A percentile compares a stretch with the other conserved stretches of the same genome.
phyloP scores from a whole-genome alignment of 2,888 invertebrate species.

The Merodon equestris region DNA sequence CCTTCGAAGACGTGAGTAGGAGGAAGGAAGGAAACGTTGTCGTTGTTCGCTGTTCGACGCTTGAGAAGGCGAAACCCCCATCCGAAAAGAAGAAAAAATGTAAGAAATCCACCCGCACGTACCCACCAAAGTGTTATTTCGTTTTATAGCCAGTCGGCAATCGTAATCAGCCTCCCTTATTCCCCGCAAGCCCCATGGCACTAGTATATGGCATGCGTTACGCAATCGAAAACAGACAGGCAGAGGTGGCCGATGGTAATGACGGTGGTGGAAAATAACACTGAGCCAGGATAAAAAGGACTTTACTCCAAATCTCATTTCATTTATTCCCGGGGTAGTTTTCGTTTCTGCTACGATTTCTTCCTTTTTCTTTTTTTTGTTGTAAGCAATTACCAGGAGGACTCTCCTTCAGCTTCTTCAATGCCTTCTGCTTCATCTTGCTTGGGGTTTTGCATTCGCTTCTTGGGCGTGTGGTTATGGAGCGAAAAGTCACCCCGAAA shows the following conservation, averaged over 20 bases:
- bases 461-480: conserved; percentile 48
- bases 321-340: conserved; percentile 59
- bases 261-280: not conserved
- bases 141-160: conserved; percentile 52
- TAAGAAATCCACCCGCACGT: no score
- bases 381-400: conserved; percentile 67
- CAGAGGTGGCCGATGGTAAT: not conserved
- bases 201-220: conserved; percentile 36
- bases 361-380: conserved; percentile 44
- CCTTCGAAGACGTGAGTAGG: conserved; percentile 27
- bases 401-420: conserved; percentile 29
- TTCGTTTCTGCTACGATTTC: conserved; percentile 18
- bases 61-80: conserved; percentile 28
- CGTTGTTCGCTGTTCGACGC: conserved; percentile 28
- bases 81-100: not conserved
- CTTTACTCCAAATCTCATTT: conserved; percentile 67
- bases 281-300: conserved; percentile 56
- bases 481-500: conserved; percentile 68
- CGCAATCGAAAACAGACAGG: conserved; percentile 49
- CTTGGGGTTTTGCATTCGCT: not conserved
- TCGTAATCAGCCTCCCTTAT: conserved; percentile 10
- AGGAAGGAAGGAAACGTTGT: conserved; percentile 51
- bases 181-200: not conserved
- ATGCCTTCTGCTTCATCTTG: conserved; percentile 4
- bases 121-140: conserved; percentile 39